Percentiles rank a stretch among this genome's conserved stretches.
These are phyloP conservation scores for Pelosia muscerda DNA, from an alignment of 2,888 invertebrate genomes.

Conservation along the genomic window DNA sequence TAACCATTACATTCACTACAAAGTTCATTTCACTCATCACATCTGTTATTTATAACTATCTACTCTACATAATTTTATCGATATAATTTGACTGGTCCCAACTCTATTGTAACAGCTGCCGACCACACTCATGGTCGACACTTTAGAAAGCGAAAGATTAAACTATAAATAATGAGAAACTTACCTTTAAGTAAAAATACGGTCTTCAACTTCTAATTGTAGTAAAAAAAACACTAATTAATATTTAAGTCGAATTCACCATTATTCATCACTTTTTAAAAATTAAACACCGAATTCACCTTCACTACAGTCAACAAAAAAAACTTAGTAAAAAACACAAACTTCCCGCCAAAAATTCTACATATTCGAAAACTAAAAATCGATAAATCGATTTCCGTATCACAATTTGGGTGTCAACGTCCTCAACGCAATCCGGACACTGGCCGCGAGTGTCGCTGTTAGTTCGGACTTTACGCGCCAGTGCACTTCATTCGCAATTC, in stretches of 20 bases:
- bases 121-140: constrained; percentile 82
- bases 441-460: constrained; percentile 71
- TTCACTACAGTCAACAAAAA: constrained; percentile 65
- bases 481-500: constrained; percentile 74
- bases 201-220: constrained; percentile 64
- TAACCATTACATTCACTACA: constrained; percentile 21
- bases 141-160: constrained; percentile 82
- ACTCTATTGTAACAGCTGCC: constrained; percentile 72
- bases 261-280: constrained; percentile 76
- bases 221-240: constrained; percentile 69
- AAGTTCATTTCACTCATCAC: constrained; percentile 14
- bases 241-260: constrained; percentile 81
- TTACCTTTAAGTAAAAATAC: constrained; percentile 71
- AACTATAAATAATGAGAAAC: constrained; percentile 61
- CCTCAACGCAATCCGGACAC: constrained; percentile 79
- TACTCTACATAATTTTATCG: constrained; percentile 50
- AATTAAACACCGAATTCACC: constrained; percentile 75
- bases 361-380: constrained; percentile 71
- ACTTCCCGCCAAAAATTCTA: constrained; percentile 73
- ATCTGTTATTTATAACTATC: constrained; percentile 23
- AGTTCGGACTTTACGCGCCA: constrained; percentile 76
- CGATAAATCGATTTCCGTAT: constrained; percentile 65
- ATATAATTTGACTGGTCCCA: constrained; percentile 62
- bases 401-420: constrained; percentile 77
- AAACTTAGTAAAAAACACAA: constrained; percentile 65